Base-by-base conservation (phyloP, 2,888 invertebrate species). In the Stenichneumon culpator region DNA sequence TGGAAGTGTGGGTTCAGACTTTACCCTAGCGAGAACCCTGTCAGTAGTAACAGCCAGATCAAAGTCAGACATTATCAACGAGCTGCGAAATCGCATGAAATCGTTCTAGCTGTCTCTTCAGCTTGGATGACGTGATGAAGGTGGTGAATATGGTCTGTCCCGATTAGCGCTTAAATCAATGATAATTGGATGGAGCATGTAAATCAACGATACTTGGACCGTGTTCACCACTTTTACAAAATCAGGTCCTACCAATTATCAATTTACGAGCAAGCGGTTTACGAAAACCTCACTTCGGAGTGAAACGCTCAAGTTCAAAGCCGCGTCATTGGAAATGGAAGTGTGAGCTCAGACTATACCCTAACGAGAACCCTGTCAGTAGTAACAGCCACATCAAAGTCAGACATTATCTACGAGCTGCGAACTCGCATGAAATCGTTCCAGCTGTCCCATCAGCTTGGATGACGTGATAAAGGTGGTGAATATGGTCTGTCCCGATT, bases 21-120 rank as follows among this genome's bases (percentile, higher is more conserved):
- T 3, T 19, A 52, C 60, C 11, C 11, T 57, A 44, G 63, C 39
- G 72, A 74, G 22, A 73, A 77, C 78, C 69, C 83, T 39, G 69
- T 19, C 87, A 84, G 85, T 87, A 28, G 82, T 85, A 83, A 88
- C 60, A 57, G 57, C 79, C 80, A 54, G 72, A 50, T 54, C 52
- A 69, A 19, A 50, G 87, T 87, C 86, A 80, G 80, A 70, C 83
- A 50, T 16, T 68, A 22, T 68, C 44, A 19, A 25, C 63, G n/a
- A 11, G 0, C 28, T 3, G 39, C 14, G 63, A 47, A 79, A 19
- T 54, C 14, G 14, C 68, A 68, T 60, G 22, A 68, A 79, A 3
- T 60, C 0, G 9, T 14, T 14, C 1, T 16, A 0, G 60, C 4
- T 25, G 11, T 25, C 3, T 65, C 60, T 63, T 80, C 19, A 44